Evolutionary conservation across 2,113 vertebrate genomes (phyloP).

Genomic region (Tonatia bakeri): DNA sequence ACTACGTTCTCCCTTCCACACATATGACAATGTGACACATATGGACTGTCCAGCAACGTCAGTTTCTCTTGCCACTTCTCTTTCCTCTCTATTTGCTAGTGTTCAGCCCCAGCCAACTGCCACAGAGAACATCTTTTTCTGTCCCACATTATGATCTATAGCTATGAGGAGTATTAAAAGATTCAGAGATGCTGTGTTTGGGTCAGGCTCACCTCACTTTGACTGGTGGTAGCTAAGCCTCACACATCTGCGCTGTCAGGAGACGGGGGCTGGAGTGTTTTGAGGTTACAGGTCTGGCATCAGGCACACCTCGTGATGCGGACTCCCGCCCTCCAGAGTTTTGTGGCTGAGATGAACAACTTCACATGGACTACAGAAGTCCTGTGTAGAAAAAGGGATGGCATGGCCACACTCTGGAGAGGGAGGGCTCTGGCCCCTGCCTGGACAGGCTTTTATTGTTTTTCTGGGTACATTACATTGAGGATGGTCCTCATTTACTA

Average conservation of each 20-base stretch:
- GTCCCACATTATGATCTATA: background rate
- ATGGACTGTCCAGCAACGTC: background rate
- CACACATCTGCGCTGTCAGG: background rate
- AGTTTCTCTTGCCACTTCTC: background rate
- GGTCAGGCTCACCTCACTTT: background rate
- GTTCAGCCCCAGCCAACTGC: background rate
- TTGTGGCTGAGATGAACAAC: too few species aligned
- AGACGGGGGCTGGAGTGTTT: accelerated
- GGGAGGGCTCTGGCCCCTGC: too few species aligned
- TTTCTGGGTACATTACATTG: too few species aligned
- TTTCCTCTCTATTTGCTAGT: background rate
- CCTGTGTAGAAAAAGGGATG: too few species aligned
- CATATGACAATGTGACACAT: background rate
- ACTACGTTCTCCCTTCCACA: background rate
- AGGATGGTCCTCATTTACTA: too few species aligned
- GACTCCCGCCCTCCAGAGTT: too few species aligned
- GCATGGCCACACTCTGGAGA: too few species aligned
- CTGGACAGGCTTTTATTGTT: too few species aligned
- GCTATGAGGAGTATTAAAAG: background rate
- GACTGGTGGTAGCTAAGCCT: background rate
- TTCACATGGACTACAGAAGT: too few species aligned
- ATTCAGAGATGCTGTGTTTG: background rate
- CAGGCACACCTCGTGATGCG: too few species aligned
- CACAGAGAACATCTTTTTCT: background rate
- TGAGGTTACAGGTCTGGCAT: background rate